Percentiles rank a stretch among this genome's conserved stretches.
These are phyloP conservation scores for Eupithecia vulgata DNA, from an alignment of 2,888 invertebrate genomes.

Conservation along the genomic window DNA sequence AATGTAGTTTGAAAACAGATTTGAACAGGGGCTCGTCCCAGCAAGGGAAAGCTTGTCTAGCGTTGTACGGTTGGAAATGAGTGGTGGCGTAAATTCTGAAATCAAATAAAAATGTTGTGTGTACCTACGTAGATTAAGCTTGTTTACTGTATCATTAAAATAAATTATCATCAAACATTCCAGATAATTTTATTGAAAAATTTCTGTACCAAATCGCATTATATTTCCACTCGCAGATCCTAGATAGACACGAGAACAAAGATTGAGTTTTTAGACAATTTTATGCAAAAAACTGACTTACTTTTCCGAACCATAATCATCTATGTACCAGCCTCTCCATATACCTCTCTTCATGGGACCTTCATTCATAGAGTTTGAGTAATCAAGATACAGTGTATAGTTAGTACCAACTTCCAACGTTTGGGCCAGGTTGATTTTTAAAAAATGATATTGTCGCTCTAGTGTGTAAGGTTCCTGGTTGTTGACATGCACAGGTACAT, in stretches of 20 bases:
- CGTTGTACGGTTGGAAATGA: conserved; percentile 91
- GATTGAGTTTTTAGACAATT: neutral
- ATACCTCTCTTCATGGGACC: conserved; percentile 78
- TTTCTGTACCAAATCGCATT: neutral
- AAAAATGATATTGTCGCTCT: conserved; percentile 72
- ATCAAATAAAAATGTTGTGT: neutral
- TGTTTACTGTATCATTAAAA: neutral
- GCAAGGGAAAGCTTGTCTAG: conserved; percentile 93
- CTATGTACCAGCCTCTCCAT: conserved; percentile 75
- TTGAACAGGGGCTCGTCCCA: conserved; percentile 94
- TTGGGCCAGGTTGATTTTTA: conserved; percentile 64
- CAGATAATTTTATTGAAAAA: neutral
- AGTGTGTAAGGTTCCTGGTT: conserved; percentile 46
- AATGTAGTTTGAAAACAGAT: conserved; percentile 87
- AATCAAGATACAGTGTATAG: conserved; percentile 76
- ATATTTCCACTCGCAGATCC: neutral
- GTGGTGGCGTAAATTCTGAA: conserved; percentile 84
- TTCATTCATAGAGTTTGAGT: conserved; percentile 79
- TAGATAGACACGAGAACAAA: neutral
- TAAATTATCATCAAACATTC: neutral
- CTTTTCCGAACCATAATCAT: conserved; percentile 66
- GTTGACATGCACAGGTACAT: conserved; percentile 46
- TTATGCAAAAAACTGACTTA: conserved; percentile 40
- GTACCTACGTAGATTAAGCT: neutral
- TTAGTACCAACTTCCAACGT: conserved; percentile 54